Evolutionary conservation across 1,140 invertebrate genomes (phyloP).

Genomic region (Hestina assimilis): DNA sequence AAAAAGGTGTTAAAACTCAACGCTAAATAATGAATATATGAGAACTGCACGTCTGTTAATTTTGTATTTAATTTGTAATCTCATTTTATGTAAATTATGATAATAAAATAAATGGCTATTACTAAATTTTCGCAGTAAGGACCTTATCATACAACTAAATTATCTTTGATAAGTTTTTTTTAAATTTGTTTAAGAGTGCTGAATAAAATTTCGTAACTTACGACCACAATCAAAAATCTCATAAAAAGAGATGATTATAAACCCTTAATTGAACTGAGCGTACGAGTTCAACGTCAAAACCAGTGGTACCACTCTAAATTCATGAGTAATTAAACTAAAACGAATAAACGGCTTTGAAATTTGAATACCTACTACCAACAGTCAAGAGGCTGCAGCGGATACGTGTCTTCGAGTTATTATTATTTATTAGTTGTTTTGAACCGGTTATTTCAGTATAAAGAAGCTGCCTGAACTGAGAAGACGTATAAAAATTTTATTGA

Average conservation of each 20-base stretch:
- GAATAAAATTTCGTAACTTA: neutral
- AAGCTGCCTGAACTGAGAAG: conserved; percentile 50
- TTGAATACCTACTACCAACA: conserved; percentile 42
- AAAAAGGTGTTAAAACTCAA: too few species aligned
- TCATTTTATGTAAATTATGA: too few species aligned
- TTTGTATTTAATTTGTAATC: too few species aligned
- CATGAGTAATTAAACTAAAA: conserved; percentile 40
- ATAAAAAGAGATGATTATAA: conserved; percentile 11
- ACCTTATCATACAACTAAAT: too few species aligned
- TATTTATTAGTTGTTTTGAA: conserved; percentile 31
- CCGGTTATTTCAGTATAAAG: conserved; percentile 64
- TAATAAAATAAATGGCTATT: too few species aligned
- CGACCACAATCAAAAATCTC: conserved; percentile 11
- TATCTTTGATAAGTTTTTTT: neutral
- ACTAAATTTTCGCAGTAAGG: too few species aligned
- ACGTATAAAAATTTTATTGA: conserved; percentile 46
- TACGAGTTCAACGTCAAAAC: conserved; percentile 26
- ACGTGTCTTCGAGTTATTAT: conserved; percentile 31
- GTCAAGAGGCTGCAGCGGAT: conserved; percentile 25
- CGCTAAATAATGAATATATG: too few species aligned
- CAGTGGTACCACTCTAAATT: conserved; percentile 37
- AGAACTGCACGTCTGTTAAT: too few species aligned
- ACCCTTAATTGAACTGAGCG: conserved; percentile 15
- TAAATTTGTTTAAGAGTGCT: neutral
- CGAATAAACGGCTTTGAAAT: conserved; percentile 40